These are phyloP conservation scores for Scopus umbretta DNA, from an alignment of 2,113 vertebrate genomes.

Conservation along the genomic window DNA sequence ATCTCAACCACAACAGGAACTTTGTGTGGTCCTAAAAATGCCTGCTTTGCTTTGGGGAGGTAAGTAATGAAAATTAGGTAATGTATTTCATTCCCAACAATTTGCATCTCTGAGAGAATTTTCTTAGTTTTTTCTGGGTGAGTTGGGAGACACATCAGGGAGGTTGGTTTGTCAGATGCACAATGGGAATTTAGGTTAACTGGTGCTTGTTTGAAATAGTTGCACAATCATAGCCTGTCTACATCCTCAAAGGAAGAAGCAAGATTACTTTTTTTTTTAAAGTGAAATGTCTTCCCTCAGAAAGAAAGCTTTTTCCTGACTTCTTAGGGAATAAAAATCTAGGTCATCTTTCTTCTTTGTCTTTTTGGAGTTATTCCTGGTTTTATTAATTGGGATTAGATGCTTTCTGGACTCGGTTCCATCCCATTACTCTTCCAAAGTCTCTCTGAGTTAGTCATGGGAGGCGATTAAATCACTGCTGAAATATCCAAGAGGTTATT, in stretches of 20 bases:
- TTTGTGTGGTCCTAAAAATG: not conserved
- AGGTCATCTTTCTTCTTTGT: not conserved
- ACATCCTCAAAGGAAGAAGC: not conserved
- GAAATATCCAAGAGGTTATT: constrained; percentile 39
- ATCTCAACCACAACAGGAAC: not conserved
- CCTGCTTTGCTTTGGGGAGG: not conserved
- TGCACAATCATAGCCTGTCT: not conserved
- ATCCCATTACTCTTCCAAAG: not conserved
- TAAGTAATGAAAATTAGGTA: not conserved
- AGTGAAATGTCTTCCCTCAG: not conserved
- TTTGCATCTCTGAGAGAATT: not conserved
- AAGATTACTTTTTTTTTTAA: not conserved
- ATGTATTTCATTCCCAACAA: not conserved
- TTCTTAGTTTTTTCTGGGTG: not conserved
- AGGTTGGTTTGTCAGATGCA: not conserved
- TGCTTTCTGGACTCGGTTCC: not conserved
- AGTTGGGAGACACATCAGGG: not conserved
- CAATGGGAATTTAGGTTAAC: not conserved
- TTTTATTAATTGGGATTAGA: constrained; percentile 16
- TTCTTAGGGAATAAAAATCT: not conserved
- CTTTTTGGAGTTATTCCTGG: not conserved
- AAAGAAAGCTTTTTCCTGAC: not conserved
- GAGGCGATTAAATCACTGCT: constrained; percentile 32
- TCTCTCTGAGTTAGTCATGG: constrained; percentile 13
- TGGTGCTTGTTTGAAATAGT: not conserved